Evolutionary conservation across 2,113 vertebrate species (phyloP).

Genomic region (Camelus bactrianus): DNA sequence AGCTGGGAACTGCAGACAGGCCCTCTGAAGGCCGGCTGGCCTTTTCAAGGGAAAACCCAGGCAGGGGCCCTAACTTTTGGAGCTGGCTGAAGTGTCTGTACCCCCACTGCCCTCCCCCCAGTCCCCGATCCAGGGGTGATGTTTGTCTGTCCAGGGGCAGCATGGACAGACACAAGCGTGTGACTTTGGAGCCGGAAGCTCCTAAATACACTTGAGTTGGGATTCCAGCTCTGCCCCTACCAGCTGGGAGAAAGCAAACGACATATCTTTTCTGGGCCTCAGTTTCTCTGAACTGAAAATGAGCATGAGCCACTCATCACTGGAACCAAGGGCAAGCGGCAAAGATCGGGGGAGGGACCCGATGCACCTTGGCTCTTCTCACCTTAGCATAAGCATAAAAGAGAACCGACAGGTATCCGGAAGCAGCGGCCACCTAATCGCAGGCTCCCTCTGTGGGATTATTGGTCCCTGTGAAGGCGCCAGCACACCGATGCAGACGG

Average conservation of each 20-base stretch:
- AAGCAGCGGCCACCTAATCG: fast-evolving
- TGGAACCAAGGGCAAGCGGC: neutral
- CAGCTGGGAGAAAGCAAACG: neutral
- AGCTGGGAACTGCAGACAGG: constrained; percentile 85
- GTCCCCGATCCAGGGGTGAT: neutral
- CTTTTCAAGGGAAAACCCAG: constrained; percentile 71
- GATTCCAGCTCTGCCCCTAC: neutral
- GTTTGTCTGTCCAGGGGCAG: neutral
- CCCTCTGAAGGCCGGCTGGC: constrained; percentile 76
- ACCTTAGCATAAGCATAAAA: fast-evolving
- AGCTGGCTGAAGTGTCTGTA: neutral
- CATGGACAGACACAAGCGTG: neutral
- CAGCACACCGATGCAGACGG: fast-evolving
- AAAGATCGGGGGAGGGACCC: fast-evolving
- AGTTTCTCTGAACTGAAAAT: neutral
- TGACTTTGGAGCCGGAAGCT: fast-evolving
- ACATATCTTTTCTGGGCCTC: neutral
- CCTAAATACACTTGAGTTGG: neutral
- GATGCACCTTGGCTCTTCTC: fast-evolving
- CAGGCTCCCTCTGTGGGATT: neutral
- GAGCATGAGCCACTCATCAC: too few species aligned
- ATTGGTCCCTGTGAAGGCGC: neutral
- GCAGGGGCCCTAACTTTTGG: constrained; percentile 43
- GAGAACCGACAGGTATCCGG: fast-evolving
- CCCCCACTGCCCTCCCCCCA: too few species aligned